Evolutionary conservation across 2,888 invertebrate genomes (phyloP), one percentile per base, ranked within the genome.

Genomic region (Ariolimax columbianus): DNA sequence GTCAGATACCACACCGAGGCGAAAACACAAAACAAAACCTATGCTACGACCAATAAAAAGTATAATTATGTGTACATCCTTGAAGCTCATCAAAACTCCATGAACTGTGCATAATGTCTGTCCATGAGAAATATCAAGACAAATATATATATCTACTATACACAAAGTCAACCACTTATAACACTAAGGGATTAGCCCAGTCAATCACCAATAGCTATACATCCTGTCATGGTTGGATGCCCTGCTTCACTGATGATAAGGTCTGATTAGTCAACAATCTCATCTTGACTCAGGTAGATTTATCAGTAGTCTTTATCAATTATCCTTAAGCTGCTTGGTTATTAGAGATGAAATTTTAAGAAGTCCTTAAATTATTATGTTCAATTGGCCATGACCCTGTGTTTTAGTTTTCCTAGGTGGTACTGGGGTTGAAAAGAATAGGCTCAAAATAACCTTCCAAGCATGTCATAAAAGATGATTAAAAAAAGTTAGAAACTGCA

Each of bases 201-300:
- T 17, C 72, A 38, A 40, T 40, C 40, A 72, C 23, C 26, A 72
- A 11, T 19, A 40, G 23, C 0, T 38, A 6, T 72, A 19, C 4
- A 72, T 2, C 40, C 1, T 38, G 72, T 38, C 72, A 9, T 40
- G 40, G 26, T 1, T 40, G 72, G 26, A 38, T 72, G 72, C 4
- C 30, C 72, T 72, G 38, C 23, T 43, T 40, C 40, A 72, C 72
- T 38, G 17, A 40, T 40, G 40, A 38, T 72, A 38, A 40, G 72
- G 72, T 72, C 72, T 72, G n/a, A 72, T 17, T n/a, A 55, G 55
- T 55, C 55, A 55, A 55, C 19, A 55, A 55, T 55, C 47, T 47
- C 47, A 7, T 47, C 17, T 17, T 47, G 47, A n/a, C n/a, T n/a
- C 19, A 23, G 55, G 55, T 55, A 23, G n/a, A 55, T 55, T 23